Evolutionary conservation across 1,140 invertebrate genomes (phyloP), one percentile per base, ranked within the genome.

Genomic region (Aphelenchoides avenae): DNA sequence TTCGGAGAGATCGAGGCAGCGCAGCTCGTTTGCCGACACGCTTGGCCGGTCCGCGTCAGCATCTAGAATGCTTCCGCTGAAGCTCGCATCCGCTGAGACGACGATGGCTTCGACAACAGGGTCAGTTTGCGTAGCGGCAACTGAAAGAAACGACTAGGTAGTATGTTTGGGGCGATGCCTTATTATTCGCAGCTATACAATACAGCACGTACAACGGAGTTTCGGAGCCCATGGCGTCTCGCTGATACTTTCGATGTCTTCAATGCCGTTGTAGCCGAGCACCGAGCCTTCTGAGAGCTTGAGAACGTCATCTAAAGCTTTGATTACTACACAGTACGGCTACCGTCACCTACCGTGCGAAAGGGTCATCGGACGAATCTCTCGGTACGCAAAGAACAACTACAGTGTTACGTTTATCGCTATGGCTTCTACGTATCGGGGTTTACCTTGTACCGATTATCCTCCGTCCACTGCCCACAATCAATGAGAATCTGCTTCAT

Each of bases 401-500:
- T 58, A 24, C 20, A 58, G 33, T 18, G 11, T 24, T 36, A 40
- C 15, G 15, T 52, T 24, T 22, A 33, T 7, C 18, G 33, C 11
- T 4, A 55, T 53, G 13, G 11, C 13, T 49, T 42, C 9, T 47
- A 9, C n/a, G 34, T 22, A 54, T 27, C 34, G 0, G 30, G 26
- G 36, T 18, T 7, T 39, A 58, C 56, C 22, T 51, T 47, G 44
- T 58, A 58, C n/a, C 56, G 55, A 55, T 60, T 58, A 34, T n/a
- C 9, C 47, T 58, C 56, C 13, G 55, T 58, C 56, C 56, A 58
- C 34, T 54, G 50, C 9, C 56, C 56, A 40, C 33, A 27, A 30
- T 58, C 56, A 24, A 56, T 15, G 39, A 58, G 57, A 37, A 55
- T 30, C 26, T 18, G 5, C 37, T 58, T 58, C 55, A 58, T 48